phyloP scores from a whole-genome alignment of 2,113 vertebrate species.

The Alethe castanea region DNA sequence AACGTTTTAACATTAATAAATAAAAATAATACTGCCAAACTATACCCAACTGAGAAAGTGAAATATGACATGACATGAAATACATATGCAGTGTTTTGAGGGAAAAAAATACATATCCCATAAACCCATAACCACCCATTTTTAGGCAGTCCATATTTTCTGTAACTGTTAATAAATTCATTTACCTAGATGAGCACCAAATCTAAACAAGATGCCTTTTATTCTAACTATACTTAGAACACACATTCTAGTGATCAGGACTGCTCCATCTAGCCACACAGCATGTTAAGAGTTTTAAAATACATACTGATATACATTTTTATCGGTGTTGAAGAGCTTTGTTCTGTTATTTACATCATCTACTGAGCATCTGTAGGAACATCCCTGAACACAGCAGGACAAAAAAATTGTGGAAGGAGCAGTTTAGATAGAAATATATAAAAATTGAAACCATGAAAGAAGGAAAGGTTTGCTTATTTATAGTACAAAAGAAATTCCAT shows the following conservation, averaged over 20 bases:
- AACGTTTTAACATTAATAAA: not conserved
- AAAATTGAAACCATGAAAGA: not conserved
- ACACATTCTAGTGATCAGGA: not conserved
- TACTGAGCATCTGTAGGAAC: not conserved
- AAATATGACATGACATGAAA: not conserved
- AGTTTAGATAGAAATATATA: constrained; percentile 7
- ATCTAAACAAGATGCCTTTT: not conserved
- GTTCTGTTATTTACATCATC: not conserved
- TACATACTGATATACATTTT: not conserved
- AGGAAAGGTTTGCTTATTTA: not conserved
- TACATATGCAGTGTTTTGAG: not conserved
- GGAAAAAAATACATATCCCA: not conserved
- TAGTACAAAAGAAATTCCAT: not conserved
- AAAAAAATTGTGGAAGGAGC: not conserved
- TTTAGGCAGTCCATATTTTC: not conserved
- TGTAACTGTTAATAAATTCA: not conserved
- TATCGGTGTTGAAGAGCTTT: not conserved
- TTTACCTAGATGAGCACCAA: not conserved
- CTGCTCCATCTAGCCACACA: not conserved
- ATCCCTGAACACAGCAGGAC: not conserved
- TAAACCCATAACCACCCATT: not conserved
- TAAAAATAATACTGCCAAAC: not conserved
- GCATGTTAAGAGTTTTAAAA: not conserved
- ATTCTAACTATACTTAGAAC: not conserved
- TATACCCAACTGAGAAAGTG: not conserved